Conservation (phyloP, 2,113 vertebrate genomes). For the Dipodomys merriami region DNA sequence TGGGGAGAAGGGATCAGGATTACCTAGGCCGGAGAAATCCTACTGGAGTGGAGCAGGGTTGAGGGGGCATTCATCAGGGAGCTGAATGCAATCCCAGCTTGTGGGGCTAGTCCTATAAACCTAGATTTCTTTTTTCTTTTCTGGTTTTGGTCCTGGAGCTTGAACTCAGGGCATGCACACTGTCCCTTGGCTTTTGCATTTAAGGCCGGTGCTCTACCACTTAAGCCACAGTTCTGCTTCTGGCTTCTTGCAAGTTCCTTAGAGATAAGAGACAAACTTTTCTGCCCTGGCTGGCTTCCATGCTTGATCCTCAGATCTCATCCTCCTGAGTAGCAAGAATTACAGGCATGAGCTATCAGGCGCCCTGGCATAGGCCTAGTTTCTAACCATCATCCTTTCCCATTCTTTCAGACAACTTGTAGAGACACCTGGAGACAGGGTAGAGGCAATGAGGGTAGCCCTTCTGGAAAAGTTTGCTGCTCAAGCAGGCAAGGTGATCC, state of each 20-base stretch:
- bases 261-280: too few relatives aligned
- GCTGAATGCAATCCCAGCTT: background rate
- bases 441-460: background rate
- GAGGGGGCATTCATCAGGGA: background rate
- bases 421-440: conserved; percentile 4
- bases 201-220: too few relatives aligned
- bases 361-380: background rate
- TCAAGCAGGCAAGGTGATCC: background rate
- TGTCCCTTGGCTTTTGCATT: too few relatives aligned
- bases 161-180: too few relatives aligned
- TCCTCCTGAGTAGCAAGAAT: too few relatives aligned
- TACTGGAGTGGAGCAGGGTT: background rate
- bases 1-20: background rate
- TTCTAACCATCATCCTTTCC: conserved; percentile 43
- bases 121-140: too few relatives aligned
- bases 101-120: background rate
- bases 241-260: too few relatives aligned
- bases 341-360: too few relatives aligned
- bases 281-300: too few relatives aligned
- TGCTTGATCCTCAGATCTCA: too few relatives aligned
- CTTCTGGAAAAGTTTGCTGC: background rate
- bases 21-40: background rate
- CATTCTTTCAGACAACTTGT: conserved; percentile 17
- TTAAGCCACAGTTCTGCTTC: too few relatives aligned
- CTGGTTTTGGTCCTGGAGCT: too few relatives aligned